These are phyloP conservation scores for Neomorphus geoffroyi DNA, from an alignment of 2,797 vertebrate species.

Conservation along the genomic window DNA sequence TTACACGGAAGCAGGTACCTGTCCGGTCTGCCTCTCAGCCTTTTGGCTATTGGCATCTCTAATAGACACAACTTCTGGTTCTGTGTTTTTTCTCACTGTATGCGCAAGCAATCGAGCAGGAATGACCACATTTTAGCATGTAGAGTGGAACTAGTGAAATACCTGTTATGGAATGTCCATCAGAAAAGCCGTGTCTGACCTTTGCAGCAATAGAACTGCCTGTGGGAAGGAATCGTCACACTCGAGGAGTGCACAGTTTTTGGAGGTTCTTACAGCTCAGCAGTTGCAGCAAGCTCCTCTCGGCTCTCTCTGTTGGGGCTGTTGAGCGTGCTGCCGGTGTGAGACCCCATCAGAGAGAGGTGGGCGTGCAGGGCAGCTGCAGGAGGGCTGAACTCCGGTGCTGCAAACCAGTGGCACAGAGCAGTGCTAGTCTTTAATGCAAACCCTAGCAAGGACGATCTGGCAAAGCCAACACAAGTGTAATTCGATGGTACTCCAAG, in stretches of 20 bases:
- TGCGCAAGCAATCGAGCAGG: neutral
- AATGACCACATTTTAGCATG: neutral
- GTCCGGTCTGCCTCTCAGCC: neutral
- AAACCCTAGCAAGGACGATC: neutral
- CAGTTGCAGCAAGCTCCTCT: neutral
- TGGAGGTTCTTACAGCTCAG: neutral
- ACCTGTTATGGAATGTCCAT: neutral
- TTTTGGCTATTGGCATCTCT: neutral
- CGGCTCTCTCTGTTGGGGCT: neutral
- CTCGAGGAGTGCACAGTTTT: neutral
- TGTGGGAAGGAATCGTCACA: neutral
- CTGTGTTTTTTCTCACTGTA: neutral
- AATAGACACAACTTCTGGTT: neutral
- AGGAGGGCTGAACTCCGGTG: neutral
- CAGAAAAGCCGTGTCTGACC: neutral
- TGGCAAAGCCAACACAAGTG: neutral
- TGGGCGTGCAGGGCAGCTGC: rapidly evolving
- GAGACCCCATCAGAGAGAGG: rapidly evolving
- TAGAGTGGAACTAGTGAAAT: neutral
- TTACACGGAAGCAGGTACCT: neutral
- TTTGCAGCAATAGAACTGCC: neutral
- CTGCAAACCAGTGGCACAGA: neutral
- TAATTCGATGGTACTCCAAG: neutral
- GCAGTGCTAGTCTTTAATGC: neutral
- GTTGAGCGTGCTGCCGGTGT: rapidly evolving